Evolutionary conservation across 2,888 invertebrate species (phyloP), one percentile per base, ranked within the genome.

Genomic region (Amblyteles armatorius): DNA sequence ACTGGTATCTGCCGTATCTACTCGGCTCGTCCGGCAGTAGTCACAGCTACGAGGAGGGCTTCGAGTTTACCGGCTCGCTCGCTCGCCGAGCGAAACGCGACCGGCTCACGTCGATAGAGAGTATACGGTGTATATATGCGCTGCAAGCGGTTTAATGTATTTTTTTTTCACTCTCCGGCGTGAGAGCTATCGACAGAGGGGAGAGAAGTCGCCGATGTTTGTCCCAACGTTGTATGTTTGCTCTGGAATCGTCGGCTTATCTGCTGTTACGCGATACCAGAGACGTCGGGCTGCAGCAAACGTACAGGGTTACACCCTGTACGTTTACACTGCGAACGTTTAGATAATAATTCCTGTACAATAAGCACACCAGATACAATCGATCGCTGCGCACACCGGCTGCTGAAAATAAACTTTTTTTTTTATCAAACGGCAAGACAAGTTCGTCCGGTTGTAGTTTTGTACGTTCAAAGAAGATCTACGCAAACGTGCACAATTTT

Each of bases 211-310:
- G 74, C 73, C 65, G 79, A 80, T 80, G 79, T 80, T 80, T 80
- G 79, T 73, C 79, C 72, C 44, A 36, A 44, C 78, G 73, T 44
- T 67, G 72, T 52, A 71, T 79, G 71, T 73, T 80, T 80, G 79
- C 79, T 57, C 79, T 57, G 81, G 74, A 74, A 81, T 74, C 48
- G 60, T 7, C 69, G 60, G 68, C 81, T 81, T 81, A 81, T 81
- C 81, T 81, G 22, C 74, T 74, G 74, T 81, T 81, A 74, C 52
- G 48, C 74, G 81, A 81, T 81, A 81, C 74, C 67, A 19, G 48
- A 52, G 72, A 79, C 67, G 29, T 33, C 29, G 63, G 7, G n/a
- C 22, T 69, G 67, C 57, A 57, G 22, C 22, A 22, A 22, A 22
- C 22, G 22, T 22, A 22, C 22, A 22, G 22, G 48, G 57, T 69